These are phyloP conservation scores for Raja brachyura DNA, from an alignment of 2,113 vertebrate genomes.

Conservation along the genomic window DNA sequence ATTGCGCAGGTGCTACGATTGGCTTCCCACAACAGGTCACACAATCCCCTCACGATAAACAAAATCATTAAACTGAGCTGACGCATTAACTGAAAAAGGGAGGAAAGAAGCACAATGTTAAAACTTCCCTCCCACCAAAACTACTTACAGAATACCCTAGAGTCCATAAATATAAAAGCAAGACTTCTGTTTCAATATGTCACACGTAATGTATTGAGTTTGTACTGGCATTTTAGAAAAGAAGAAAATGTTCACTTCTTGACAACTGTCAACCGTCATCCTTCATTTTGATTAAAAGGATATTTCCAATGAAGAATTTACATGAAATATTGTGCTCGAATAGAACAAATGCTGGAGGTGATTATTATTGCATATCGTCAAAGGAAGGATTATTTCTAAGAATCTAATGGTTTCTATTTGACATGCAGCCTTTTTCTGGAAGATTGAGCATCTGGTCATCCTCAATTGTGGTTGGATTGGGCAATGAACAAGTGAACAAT, in stretches of 20 bases:
- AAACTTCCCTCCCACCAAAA: not conserved
- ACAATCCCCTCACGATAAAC: not conserved
- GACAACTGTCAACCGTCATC: not conserved
- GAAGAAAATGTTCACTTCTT: constrained; percentile 14
- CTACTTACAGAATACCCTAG: not conserved
- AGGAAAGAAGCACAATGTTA: not conserved
- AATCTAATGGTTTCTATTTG: not conserved
- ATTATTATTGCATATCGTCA: not conserved
- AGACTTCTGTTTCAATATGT: not conserved
- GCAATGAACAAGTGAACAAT: constrained; percentile 12
- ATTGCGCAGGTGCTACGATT: not conserved
- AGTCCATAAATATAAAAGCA: not conserved
- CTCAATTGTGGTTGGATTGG: not conserved
- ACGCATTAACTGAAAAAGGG: not conserved
- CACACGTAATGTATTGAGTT: not conserved
- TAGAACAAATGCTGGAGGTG: not conserved
- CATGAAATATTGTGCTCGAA: too few relatives aligned
- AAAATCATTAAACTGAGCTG: not conserved
- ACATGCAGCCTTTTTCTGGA: not conserved
- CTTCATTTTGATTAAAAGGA: not conserved
- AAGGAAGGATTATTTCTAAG: not conserved
- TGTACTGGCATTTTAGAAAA: not conserved
- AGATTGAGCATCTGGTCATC: not conserved
- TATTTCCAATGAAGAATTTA: constrained; percentile 6
- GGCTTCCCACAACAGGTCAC: not conserved